Percentiles rank a stretch among this genome's conserved stretches.
phyloP scores from a whole-genome alignment of 2,797 vertebrate species.

The Champsocephalus gunnari region DNA sequence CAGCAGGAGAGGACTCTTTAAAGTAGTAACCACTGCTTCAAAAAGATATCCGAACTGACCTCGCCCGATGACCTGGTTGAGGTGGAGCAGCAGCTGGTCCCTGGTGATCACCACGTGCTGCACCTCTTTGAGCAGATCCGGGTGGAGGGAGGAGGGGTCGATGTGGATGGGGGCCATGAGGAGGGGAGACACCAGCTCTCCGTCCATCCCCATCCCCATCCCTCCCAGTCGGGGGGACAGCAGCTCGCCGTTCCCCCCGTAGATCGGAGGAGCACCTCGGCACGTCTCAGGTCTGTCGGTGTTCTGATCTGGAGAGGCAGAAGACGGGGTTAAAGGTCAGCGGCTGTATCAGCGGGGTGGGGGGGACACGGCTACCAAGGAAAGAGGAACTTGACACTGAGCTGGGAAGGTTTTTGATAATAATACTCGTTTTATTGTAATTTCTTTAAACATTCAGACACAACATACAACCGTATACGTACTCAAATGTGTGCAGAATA shows the following conservation, averaged over 20 bases:
- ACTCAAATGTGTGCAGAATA: no score
- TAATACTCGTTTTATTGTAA: no score
- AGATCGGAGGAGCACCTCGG: conserved; percentile 85
- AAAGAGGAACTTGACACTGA: conserved; percentile 48
- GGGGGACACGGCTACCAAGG: conserved; percentile 10
- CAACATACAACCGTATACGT: no score
- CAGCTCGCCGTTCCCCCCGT: conserved; percentile 88
- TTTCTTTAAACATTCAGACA: no score
- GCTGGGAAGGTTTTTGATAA: conserved; percentile 12
- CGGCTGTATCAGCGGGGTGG: conserved; percentile 41
- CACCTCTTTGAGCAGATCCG: conserved; percentile 95
- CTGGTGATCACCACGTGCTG: conserved; percentile 96
- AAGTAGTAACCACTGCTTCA: no score
- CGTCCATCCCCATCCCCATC: conserved; percentile 82
- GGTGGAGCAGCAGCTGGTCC: conserved; percentile 93
- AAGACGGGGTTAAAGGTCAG: conserved; percentile 64
- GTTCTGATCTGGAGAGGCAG: conserved; percentile 89
- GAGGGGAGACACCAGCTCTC: conserved; percentile 92
- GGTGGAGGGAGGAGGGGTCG: conserved; percentile 92
- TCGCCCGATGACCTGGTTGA: conserved; percentile 96
- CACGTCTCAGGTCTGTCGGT: conserved; percentile 91
- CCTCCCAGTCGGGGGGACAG: conserved; percentile 87
- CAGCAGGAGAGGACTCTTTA: no score
- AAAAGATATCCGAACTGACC: conserved; percentile 79
- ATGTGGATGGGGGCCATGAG: conserved; percentile 92